Evolutionary conservation across 2,888 invertebrate species (phyloP).

Genomic region (Bombyx huttoni): DNA sequence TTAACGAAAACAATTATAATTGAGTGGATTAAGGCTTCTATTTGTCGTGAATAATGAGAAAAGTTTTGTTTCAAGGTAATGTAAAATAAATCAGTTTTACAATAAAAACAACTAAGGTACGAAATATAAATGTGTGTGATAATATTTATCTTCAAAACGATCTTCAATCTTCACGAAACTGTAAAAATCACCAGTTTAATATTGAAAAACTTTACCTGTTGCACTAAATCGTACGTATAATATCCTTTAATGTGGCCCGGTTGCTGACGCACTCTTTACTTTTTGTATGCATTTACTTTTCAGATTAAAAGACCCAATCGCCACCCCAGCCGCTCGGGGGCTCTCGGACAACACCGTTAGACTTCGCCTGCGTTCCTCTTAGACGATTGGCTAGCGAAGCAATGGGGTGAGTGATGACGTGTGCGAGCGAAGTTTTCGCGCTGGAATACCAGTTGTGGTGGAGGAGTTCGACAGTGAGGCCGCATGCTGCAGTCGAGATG

Average conservation of each 20-base stretch:
- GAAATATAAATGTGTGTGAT: too few relatives aligned
- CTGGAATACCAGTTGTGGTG: conserved; percentile 61
- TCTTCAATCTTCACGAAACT: not conserved
- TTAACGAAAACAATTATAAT: conserved; percentile 6
- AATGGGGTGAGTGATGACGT: conserved; percentile 65
- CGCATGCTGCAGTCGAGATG: conserved; percentile 37
- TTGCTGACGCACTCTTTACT: conserved; percentile 52
- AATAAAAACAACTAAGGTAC: too few relatives aligned
- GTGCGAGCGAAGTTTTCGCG: conserved; percentile 65
- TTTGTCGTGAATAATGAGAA: not conserved
- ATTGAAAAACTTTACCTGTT: conserved; percentile 42
- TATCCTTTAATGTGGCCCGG: conserved; percentile 31
- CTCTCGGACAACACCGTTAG: conserved; percentile 40
- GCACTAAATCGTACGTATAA: conserved; percentile 21
- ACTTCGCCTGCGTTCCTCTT: conserved; percentile 27
- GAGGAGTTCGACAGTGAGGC: conserved; percentile 50
- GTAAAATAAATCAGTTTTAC: not conserved
- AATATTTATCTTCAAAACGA: not conserved
- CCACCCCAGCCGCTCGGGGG: conserved; percentile 48
- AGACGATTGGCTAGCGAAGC: conserved; percentile 41
- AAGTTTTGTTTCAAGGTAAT: not conserved
- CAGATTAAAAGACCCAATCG: conserved; percentile 70
- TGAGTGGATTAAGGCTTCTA: not conserved
- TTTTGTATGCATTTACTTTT: conserved; percentile 70
- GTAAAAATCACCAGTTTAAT: not conserved